Evolutionary conservation across 1,140 invertebrate genomes (phyloP).

Genomic region (Lordiphosa mommai): DNA sequence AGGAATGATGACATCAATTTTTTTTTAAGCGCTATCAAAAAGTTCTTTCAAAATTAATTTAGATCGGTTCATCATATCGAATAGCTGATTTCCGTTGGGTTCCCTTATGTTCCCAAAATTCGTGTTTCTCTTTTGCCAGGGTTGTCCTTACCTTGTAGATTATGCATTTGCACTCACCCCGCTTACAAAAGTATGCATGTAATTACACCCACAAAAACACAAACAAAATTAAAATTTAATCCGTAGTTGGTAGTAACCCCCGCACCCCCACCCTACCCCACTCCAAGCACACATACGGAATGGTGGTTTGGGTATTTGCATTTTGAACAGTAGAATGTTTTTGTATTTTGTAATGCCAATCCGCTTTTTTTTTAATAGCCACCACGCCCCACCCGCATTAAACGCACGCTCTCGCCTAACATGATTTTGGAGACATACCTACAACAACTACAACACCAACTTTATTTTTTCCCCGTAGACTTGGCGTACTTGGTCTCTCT

Average conservation of each 20-base stretch:
- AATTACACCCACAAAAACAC: neutral
- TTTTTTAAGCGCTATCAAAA: no score
- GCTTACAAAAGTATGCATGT: conserved; percentile 9
- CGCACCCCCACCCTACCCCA: neutral
- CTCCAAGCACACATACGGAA: neutral
- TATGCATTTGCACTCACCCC: neutral
- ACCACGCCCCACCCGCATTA: conserved; percentile 27
- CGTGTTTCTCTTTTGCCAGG: no score
- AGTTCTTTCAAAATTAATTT: no score
- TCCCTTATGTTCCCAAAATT: no score
- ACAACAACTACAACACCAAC: neutral
- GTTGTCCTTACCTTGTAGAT: no score
- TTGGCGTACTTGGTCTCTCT: conserved; percentile 26
- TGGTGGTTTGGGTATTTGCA: conserved; percentile 7
- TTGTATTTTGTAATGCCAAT: conserved; percentile 23
- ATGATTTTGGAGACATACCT: neutral
- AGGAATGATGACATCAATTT: no score
- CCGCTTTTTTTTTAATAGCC: conserved; percentile 20
- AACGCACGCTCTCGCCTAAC: conserved; percentile 27
- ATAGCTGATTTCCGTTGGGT: neutral
- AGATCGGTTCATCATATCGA: no score
- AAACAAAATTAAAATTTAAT: conserved; percentile 2
- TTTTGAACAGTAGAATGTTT: conserved; percentile 7
- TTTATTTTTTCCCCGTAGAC: conserved; percentile 30
- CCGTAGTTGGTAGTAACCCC: neutral